Conservation (phyloP, 2,888 invertebrate species). For the Leptodirus hochenwartii region DNA sequence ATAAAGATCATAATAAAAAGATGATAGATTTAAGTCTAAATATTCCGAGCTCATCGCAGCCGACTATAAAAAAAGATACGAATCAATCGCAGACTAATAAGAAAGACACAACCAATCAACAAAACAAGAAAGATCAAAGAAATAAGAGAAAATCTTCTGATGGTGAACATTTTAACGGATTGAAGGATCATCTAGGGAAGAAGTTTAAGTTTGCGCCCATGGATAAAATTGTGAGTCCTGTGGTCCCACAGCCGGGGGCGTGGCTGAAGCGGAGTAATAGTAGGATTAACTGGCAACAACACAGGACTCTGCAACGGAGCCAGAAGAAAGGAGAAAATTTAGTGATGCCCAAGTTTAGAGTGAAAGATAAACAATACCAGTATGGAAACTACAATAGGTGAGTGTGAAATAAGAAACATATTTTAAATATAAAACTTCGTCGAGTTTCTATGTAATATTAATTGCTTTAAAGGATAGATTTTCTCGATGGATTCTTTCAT, state of each 20-base stretch:
- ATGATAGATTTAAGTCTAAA: too few species aligned
- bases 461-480: too few species aligned
- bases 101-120: slow-evolving; percentile 37
- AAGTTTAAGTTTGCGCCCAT: slow-evolving; percentile 47
- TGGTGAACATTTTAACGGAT: too few species aligned
- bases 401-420: slow-evolving; percentile 11
- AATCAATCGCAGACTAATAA: too few species aligned
- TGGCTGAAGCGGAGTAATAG: slow-evolving; percentile 43
- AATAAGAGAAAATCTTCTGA: too few species aligned
- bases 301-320: slow-evolving; percentile 20
- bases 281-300: slow-evolving; percentile 11
- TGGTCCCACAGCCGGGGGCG: slow-evolving; percentile 75
- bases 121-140: slow-evolving; percentile 35
- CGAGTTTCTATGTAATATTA: too few species aligned
- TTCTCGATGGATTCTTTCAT: too few species aligned
- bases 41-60: too few species aligned
- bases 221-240: slow-evolving; percentile 85
- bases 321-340: slow-evolving; percentile 28
- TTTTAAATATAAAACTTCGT: too few species aligned
- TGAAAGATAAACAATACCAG: slow-evolving; percentile 65
- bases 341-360: slow-evolving; percentile 46
- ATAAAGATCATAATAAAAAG: too few species aligned
- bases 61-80: too few species aligned
- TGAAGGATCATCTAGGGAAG: slow-evolving; percentile 29
- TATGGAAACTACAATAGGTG: slow-evolving; percentile 90